Conservation (phyloP, 2,888 invertebrate species). For the Leptarthrus brevirostris region DNA sequence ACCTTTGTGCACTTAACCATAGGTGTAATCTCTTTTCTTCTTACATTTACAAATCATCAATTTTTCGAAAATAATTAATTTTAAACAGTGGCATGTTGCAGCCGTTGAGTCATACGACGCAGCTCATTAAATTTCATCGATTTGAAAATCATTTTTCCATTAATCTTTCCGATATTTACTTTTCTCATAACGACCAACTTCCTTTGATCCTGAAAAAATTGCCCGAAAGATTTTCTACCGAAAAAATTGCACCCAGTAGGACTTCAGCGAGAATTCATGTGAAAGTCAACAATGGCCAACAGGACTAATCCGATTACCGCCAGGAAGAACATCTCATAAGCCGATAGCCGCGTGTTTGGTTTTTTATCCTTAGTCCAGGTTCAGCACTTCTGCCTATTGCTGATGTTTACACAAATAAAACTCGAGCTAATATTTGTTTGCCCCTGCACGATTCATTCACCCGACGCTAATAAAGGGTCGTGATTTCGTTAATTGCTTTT, state of each 20-base stretch:
- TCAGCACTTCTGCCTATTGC: neutral
- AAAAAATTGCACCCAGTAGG: slow-evolving; percentile 22
- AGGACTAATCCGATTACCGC: slow-evolving; percentile 48
- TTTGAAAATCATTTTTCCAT: neutral
- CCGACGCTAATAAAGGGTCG: slow-evolving; percentile 41
- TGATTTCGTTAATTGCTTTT: slow-evolving; percentile 43
- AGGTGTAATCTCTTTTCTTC: too few relatives aligned
- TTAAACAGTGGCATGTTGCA: too few relatives aligned
- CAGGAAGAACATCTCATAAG: slow-evolving; percentile 39
- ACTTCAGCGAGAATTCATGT: slow-evolving; percentile 49
- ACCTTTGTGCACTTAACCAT: too few relatives aligned
- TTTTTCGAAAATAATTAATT: too few relatives aligned
- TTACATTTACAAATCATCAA: too few relatives aligned
- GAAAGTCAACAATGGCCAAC: slow-evolving; percentile 53
- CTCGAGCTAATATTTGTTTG: slow-evolving; percentile 31
- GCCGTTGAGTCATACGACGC: too few relatives aligned
- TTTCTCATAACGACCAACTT: slow-evolving; percentile 36
- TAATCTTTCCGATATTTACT: slow-evolving; percentile 13
- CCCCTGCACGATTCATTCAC: slow-evolving; percentile 22
- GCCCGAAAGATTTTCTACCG: slow-evolving; percentile 15
- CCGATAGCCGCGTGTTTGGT: slow-evolving; percentile 36
- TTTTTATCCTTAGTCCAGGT: slow-evolving; percentile 16
- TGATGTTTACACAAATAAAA: slow-evolving; percentile 42
- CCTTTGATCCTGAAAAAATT: slow-evolving; percentile 23
- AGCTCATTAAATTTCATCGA: neutral